Conservation (phyloP, 2,888 invertebrate species). For the Trissoscelio sp. region DNA sequence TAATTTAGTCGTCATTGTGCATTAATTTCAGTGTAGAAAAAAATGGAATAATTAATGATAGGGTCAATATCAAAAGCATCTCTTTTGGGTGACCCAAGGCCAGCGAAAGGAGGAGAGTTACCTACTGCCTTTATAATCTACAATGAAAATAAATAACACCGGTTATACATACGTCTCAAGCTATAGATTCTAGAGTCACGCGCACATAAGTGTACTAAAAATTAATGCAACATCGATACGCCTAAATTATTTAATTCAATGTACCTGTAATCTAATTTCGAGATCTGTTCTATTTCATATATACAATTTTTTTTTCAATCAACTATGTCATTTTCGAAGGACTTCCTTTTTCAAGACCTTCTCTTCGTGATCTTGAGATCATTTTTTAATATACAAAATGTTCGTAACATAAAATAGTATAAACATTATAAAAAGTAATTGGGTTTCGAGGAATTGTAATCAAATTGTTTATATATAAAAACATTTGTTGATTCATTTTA, state of each 20-base stretch:
- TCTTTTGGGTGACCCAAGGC: neutral
- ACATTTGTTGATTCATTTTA: too few species aligned
- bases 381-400: too few species aligned
- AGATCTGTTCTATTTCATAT: constrained; percentile 1
- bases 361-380: too few species aligned
- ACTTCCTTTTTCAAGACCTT: too few species aligned
- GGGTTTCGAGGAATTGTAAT: too few species aligned
- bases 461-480: too few species aligned
- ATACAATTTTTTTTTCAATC: neutral
- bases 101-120: neutral
- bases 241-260: constrained; percentile 28
- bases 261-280: neutral
- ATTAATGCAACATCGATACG: constrained; percentile 35
- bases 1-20: neutral
- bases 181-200: constrained; percentile 22
- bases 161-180: constrained; percentile 3
- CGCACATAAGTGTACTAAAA: constrained; percentile 33
- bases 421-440: too few species aligned
- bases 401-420: too few species aligned
- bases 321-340: too few species aligned
- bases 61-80: neutral
- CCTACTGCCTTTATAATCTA: constrained; percentile 8
- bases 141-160: constrained; percentile 15
- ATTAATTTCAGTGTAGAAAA: neutral
- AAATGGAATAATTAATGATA: neutral